Conservation (phyloP, 2,888 invertebrate species). For the Agapetus fuscipes region DNA sequence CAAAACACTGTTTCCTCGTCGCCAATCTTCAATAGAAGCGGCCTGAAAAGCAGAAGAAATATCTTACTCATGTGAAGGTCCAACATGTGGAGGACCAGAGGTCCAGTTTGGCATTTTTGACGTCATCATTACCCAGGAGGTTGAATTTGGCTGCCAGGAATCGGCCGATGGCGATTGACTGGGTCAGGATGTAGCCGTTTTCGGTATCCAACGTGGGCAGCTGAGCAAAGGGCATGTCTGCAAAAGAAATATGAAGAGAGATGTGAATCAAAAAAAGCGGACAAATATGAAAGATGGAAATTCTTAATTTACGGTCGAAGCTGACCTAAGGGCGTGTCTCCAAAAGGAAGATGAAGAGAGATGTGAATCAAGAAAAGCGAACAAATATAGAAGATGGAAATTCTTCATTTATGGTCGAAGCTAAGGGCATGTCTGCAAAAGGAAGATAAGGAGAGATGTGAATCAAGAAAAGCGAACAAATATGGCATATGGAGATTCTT, state of each 20-base stretch:
- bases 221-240: slow-evolving; percentile 18
- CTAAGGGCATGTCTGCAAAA: slow-evolving; percentile 15
- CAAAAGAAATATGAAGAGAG: slow-evolving; percentile 1
- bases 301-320: slow-evolving; percentile 12
- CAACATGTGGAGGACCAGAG: slow-evolving; percentile 14
- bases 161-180: slow-evolving; percentile 18
- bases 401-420: slow-evolving; percentile 12
- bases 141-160: slow-evolving; percentile 15
- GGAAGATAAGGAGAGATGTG: not conserved
- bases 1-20: no score
- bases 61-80: slow-evolving; percentile 13
- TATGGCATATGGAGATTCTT: no score
- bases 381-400: no score
- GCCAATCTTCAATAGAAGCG: no score
- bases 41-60: no score
- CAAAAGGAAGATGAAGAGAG: slow-evolving; percentile 1
- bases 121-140: slow-evolving; percentile 6
- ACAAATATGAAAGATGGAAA: no score
- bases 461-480: not conserved
- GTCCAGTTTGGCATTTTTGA: slow-evolving; percentile 15
- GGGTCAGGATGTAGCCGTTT: slow-evolving; percentile 12
- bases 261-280: not conserved
- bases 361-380: not conserved
- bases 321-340: slow-evolving; percentile 18
- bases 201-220: slow-evolving; percentile 16